Evolutionary conservation across 2,797 vertebrate genomes (phyloP), one percentile per base, ranked within the genome.

Genomic region (Eremophila alpestris): DNA sequence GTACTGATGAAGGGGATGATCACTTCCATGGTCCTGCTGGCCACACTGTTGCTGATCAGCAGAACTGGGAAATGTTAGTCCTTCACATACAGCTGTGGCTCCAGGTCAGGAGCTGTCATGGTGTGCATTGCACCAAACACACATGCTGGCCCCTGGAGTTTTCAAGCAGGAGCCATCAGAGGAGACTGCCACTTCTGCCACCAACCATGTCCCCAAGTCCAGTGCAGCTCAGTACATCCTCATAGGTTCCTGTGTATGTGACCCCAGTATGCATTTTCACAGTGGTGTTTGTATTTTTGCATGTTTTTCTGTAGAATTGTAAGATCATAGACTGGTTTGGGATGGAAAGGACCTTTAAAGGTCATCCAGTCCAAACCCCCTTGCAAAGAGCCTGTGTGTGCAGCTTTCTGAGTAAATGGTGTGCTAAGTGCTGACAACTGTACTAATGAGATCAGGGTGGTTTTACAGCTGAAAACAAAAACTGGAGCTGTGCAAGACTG

Each of bases 81-180:
- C 16, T 17, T 36, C 2, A 2, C 3, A 12, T 0, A 14, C 8
- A 54, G 17, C 29, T 64, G 38, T 2, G 1, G 19, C 16, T 36
- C 59, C 40, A 30, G 30, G 11, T 13, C 18, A 38, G 68, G 48
- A 58, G 26, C 17, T 71, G 32, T 32, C 5, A 3, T 11, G 14
- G 26, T 0, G 0, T 17, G 65, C 4, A 0, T 18, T 41, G 12
- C 18, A 22, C 45, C 52, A 49, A 85, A 55, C 0, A 1, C 0
- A 0, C 34, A 26, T 32, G 22, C 49, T 58, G 49, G 18, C 2
- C 18, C 46, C 29, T 0, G 11, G 10, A 55, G 11, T 19, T 87
- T 84, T 46, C 54, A 46, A 76, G 40, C 1, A 5, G 63, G 18
- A 84, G 10, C 40, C 7, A 7, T n/a, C 43, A 34, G 48, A 73